Evolutionary conservation across 2,797 vertebrate genomes (phyloP).

Genomic region (Leuciscus waleckii): DNA sequence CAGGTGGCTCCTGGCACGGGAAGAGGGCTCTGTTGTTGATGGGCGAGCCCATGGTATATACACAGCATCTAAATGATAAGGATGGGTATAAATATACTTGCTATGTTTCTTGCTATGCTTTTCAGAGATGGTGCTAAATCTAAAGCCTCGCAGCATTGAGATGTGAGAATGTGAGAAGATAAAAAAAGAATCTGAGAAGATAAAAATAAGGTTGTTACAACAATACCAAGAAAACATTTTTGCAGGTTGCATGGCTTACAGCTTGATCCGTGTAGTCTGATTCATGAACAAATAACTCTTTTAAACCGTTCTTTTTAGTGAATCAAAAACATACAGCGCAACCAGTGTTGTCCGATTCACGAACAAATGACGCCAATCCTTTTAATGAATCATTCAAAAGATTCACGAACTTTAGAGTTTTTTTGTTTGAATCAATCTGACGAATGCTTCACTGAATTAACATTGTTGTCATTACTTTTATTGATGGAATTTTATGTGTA

Average conservation of each 20-base stretch:
- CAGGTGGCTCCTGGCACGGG: conserved; percentile 95
- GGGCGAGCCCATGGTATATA: conserved; percentile 94
- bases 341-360: neutral
- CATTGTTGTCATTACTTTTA: neutral
- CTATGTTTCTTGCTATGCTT: neutral
- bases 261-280: neutral
- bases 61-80: conserved; percentile 84
- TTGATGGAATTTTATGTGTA: neutral
- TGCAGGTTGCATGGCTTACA: neutral
- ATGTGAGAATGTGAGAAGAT: neutral
- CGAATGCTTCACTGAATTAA: neutral
- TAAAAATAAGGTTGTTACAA: neutral
- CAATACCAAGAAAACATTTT: neutral
- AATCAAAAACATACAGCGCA: neutral
- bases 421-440: neutral
- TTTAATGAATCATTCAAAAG: neutral
- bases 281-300: neutral
- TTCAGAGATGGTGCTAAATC: neutral
- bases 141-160: neutral
- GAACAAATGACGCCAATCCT: neutral
- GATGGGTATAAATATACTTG: no score
- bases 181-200: neutral
- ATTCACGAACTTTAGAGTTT: neutral
- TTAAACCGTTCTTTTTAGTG: neutral
- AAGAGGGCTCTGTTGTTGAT: conserved; percentile 99